Evolutionary conservation across 2,797 vertebrate species (phyloP), one percentile per base, ranked within the genome.

Genomic region (Sebastes kiyomatsui): DNA sequence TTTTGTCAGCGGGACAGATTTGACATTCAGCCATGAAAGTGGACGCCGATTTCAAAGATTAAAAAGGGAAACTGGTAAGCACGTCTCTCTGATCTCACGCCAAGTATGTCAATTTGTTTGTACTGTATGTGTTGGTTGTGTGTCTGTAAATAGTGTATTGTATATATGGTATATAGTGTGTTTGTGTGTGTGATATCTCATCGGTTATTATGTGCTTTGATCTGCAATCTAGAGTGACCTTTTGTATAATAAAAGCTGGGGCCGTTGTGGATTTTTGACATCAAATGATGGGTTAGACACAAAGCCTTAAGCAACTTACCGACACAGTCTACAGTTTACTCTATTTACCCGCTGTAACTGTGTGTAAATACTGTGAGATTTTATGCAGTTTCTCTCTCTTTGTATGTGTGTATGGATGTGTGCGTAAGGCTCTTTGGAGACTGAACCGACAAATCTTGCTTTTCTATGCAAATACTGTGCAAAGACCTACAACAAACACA

Each of bases 1-100:
- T 73, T 70, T 74, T 78, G 46, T 72, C 56, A 71, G 78, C 65
- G 60, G 76, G 75, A 81, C 74, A 82, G 68, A 70, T 79, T 13
- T 80, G 67, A 85, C 79, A 66, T 74, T 83, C 71, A 85, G 61
- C 72, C 71, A 76, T 83, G 71, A 84, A 86, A 88, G 84, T 84
- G 70, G 72, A 87, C 55, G 49, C 30, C 16, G 56, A 68, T 81
- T 79, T 82, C 65, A 85, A 73, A 86, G 77, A 84, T 73, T 79
- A 73, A 25, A 73, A 68, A 74, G 60, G 68, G 20, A 78, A 79
- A 77, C 35, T 60, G 46, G 46, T 49, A 67, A 49, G 32, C 42
- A 28, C 12, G 60, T 25, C 62, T 38, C 66, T 76, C 69, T 82
- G 82, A 86, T 90, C 75, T 75, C 7, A 77, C 8, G 42, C 56